Evolutionary conservation across 2,888 invertebrate species (phyloP), one percentile per base, ranked within the genome.

Genomic region (Plagiodera versicolora): DNA sequence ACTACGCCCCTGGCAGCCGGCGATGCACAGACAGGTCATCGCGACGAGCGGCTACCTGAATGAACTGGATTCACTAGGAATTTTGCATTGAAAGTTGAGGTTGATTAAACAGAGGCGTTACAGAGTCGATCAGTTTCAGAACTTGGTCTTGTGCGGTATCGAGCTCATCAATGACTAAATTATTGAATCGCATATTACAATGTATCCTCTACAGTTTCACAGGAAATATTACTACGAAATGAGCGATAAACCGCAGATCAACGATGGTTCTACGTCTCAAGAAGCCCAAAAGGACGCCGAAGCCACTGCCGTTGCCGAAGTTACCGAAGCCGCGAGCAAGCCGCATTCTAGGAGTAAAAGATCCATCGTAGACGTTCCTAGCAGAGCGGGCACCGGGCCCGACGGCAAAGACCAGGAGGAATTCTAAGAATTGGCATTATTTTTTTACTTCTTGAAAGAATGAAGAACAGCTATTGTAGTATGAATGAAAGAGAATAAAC

Each of bases 351-450:
- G 57, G 30, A 9, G 55, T 11, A 68, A 66, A 47, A 52, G 70
- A 35, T 57, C 63, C 2, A 14, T 67, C 0, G 48, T 65, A n/a
- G 67, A 67, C 52, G 63, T 60, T 17, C 67, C 68, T 6, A 11
- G 30, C 10, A 55, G 66, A 16, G 44, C 35, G 30, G 60, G 62
- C 53, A 28, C 63, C n/a, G 70, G 70, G 17, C 60, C 65, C 8
- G 68, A 70, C 60, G 70, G 69, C n/a, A n/a, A n/a, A 10, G 64
- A 63, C 35, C 60, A 58, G 48, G 48, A 59, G 1, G 6, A 32
- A 10, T 11, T 10, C 2, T 11, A 14, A n/a, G 14, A 39, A 1
- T 39, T 39, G 8, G n/a, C n/a, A n/a, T n/a, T 39, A 14, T 39
- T 14, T 14, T 14, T 14, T n/a, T 39, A 14, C 4, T 39, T 39